These are phyloP conservation scores for Rhabdomys pumilio DNA, from an alignment of 2,797 vertebrate genomes.

Conservation along the genomic window DNA sequence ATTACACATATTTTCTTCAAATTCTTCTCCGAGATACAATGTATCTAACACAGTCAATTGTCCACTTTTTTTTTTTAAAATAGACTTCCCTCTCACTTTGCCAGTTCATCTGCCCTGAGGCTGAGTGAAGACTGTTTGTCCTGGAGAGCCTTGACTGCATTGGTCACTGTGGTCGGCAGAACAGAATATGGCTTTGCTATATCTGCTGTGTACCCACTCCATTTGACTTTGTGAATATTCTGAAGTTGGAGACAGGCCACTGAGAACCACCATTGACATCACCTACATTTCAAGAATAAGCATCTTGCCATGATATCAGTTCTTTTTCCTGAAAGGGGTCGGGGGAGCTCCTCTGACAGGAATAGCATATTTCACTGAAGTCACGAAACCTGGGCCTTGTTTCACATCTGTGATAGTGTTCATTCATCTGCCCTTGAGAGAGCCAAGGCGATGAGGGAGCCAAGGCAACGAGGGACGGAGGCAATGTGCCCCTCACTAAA, in stretches of 20 bases:
- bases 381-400: neutral
- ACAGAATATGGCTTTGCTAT: neutral
- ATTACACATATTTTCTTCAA: neutral
- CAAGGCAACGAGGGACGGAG: neutral
- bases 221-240: neutral
- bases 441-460: too few relatives aligned
- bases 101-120: neutral
- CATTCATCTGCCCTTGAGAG: neutral
- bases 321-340: neutral
- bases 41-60: neutral
- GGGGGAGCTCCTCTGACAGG: neutral
- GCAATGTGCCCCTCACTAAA: neutral
- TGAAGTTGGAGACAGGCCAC: too few relatives aligned
- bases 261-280: neutral
- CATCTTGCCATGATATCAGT: neutral
- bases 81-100: rapidly evolving
- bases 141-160: neutral
- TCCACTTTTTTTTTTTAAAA: neutral
- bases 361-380: neutral
- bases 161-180: neutral
- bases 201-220: neutral
- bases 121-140: neutral
- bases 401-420: neutral
- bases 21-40: neutral
- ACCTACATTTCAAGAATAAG: neutral